Percentiles rank a stretch among this genome's conserved stretches.
phyloP scores from a whole-genome alignment of 2,113 vertebrate species.

The human region DNA sequence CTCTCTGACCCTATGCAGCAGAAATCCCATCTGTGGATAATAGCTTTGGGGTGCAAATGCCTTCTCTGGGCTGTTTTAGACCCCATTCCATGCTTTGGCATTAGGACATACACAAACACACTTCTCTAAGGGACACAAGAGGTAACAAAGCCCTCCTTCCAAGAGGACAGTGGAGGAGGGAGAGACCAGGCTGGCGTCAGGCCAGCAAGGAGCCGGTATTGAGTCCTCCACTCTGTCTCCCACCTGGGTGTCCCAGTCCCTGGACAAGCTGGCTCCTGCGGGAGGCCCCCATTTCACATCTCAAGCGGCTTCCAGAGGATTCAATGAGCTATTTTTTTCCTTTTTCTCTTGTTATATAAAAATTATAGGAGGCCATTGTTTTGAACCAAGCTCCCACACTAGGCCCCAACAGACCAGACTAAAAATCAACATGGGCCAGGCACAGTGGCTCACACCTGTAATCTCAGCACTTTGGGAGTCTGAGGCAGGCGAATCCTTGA shows the following conservation, averaged over 20 bases:
- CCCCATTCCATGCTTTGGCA: background rate
- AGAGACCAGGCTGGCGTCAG: fast-evolving
- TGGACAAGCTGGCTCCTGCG: background rate
- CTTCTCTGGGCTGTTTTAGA: background rate
- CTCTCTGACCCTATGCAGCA: background rate
- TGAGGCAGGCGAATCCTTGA: too few species aligned
- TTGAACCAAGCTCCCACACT: background rate
- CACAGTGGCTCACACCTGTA: too few species aligned
- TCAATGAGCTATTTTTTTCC: background rate
- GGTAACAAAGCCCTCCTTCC: background rate
- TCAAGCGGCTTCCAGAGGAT: background rate
- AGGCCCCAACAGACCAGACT: background rate
- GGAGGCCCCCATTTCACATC: background rate
- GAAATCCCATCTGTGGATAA: background rate
- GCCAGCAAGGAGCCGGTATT: background rate
- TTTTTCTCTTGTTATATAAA: background rate
- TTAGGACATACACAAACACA: background rate
- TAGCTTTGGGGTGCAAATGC: background rate
- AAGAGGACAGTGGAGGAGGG: background rate
- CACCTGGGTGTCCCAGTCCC: background rate
- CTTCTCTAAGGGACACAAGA: background rate
- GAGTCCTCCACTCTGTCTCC: background rate
- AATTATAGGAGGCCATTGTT: background rate
- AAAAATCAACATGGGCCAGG: background rate
- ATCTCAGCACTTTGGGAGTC: too few species aligned